Conservation (phyloP, 2,113 vertebrate species). For the Rattus rattus region DNA sequence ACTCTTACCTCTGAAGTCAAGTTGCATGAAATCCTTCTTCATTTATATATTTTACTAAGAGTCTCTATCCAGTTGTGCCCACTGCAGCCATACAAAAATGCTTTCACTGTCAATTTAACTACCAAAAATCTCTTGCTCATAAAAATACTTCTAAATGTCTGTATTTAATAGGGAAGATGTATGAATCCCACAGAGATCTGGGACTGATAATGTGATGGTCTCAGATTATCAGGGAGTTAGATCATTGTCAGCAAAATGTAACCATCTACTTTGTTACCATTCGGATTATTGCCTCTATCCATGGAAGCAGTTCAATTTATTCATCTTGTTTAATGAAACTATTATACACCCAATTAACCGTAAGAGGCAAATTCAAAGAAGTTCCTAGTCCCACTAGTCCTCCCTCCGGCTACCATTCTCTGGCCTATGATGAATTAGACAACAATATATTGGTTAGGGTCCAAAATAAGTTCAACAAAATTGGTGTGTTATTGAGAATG, state of each 20-base stretch:
- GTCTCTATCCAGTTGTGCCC: background rate
- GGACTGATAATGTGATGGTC: background rate
- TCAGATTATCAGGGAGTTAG: background rate
- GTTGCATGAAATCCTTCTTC: background rate
- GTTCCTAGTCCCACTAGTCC: too few relatives aligned
- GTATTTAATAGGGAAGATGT: background rate
- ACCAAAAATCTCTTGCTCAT: background rate
- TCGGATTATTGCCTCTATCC: too few relatives aligned
- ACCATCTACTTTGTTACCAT: too few relatives aligned
- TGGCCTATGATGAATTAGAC: too few relatives aligned
- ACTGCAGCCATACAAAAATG: background rate
- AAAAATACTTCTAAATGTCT: background rate
- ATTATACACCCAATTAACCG: too few relatives aligned
- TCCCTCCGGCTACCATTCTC: too few relatives aligned
- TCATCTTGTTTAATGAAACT: too few relatives aligned
- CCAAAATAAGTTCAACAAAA: too few relatives aligned
- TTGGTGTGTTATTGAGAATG: fast-evolving
- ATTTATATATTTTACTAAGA: background rate
- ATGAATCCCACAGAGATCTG: background rate
- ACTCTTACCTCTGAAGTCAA: background rate
- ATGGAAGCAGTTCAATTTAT: too few relatives aligned
- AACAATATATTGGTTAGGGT: too few relatives aligned
- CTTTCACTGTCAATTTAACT: background rate
- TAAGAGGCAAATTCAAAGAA: too few relatives aligned
- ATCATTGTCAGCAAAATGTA: too few relatives aligned